Evolutionary conservation across 2,113 vertebrate species (phyloP), one percentile per base, ranked within the genome.

Genomic region (Neoarius graeffei): DNA sequence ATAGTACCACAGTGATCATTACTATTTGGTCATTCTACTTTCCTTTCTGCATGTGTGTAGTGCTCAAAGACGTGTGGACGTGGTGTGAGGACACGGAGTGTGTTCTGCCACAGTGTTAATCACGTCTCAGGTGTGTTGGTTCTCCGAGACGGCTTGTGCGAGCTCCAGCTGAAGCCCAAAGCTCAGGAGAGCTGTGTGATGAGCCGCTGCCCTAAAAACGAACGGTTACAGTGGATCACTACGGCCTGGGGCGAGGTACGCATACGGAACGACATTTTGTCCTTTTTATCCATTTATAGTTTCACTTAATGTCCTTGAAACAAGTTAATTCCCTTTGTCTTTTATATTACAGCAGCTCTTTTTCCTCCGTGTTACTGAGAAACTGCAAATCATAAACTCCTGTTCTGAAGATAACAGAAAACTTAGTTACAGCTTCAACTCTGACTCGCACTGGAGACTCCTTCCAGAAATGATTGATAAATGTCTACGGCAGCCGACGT

Each of bases 21-120:
- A 35, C 17, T 5, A 71, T 42, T 73, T 73, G 27, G 15, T 3
- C 15, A 8, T 42, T 30, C 52, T 56, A 35, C 60, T 9, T 62
- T 17, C 19, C n/a, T 60, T 81, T 83, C 23, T 67, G 64, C 13
- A 25, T 27, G 64, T 69, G 15, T 27, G 5, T 7, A 84, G 98
- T 99, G 98, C 93, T 99, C 98, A 87, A 99, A 99, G 94, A 97
- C 96, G 2, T 99, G 98, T 69, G 98, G 98, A 52, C 96, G 98
- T 73, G 98, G 98, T 0, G 81, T 97, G 87, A 96, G 94, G 94
- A 98, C 95, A 88, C 96, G 98, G 0, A 95, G 95, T 7, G 94
- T 99, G 91, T 96, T 95, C 89, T 99, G 98, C 92, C 94, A 93
- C 89, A 96, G 94, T 84, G 91, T 93, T 0, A 93, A 95, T 89